Base-by-base conservation (phyloP, 2,797 vertebrate genomes). In the Malurus leucopterus region DNA sequence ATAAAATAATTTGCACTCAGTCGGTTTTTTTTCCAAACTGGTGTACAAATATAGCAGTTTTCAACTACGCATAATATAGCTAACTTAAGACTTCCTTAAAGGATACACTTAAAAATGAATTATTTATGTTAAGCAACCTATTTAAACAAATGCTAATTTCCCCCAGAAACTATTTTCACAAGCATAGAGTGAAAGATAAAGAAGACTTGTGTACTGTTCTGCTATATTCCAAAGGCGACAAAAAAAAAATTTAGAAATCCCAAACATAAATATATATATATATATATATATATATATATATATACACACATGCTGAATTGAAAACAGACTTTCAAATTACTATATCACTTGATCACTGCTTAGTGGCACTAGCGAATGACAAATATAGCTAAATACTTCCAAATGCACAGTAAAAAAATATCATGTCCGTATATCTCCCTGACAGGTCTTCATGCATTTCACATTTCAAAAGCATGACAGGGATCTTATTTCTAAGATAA, bases 311-410 rank as follows among this genome's bases (percentile, higher is more conserved):
- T 36, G 6, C 61, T 78, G 94, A 95, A 93, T 74, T 84, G 81
- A 91, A 95, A 95, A 89, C 91, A 93, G 86, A 94, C 83, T 96
- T 93, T 93, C 93, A 95, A 97, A 96, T 96, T 95, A 95, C 96
- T 93, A 13, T 84, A 93, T 95, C 94, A 95, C 91, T 95, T 95
- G 95, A 96, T 96, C 92, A 95, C 55, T 96, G 95, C 95, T 96
- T 95, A 95, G 95, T 95, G 94, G 92, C 92, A 94, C 93, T 89
- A 91, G 91, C 88, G 82, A 96, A 95, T 97, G 97, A 97, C 95
- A 97, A 96, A 97, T 95, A 96, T 96, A 98, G 98, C 97, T 98
- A 98, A 99, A 99, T 97, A 98, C 97, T 98, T 98, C 96, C 97
- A 98, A 98, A 98, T 97, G 96, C 96, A 96, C 96, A 96, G 96